A percentile compares a stretch with the other conserved stretches of the same genome.
Evolutionary conservation across 2,113 vertebrate species (phyloP).

Genomic region (Antigone vipio): DNA sequence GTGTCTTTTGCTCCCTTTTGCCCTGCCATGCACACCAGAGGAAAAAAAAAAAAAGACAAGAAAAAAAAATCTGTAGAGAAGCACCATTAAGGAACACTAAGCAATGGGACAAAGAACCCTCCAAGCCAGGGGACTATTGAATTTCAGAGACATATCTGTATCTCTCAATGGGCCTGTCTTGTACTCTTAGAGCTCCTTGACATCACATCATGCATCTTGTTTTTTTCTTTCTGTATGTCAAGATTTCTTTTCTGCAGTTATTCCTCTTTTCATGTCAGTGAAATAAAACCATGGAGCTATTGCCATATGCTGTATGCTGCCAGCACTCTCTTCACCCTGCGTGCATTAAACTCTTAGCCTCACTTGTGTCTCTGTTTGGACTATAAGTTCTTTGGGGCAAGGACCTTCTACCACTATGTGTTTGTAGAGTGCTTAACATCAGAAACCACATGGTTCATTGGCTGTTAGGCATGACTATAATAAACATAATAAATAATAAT

Average conservation of each 20-base stretch:
- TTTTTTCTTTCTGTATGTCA: not conserved
- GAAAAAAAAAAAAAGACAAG: too few species aligned
- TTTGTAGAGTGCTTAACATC: not conserved
- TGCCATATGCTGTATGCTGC: not conserved
- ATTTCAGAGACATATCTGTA: not conserved
- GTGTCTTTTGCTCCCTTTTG: not conserved
- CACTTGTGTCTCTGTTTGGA: not conserved
- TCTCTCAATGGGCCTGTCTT: not conserved
- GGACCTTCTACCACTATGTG: not conserved
- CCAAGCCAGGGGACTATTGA: not conserved
- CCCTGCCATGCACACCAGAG: not conserved
- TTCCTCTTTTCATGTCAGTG: not conserved
- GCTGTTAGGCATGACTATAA: not conserved
- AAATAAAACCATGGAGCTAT: not conserved
- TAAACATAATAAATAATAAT: conserved; percentile 50
- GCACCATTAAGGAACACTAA: not conserved
- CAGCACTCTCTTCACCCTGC: not conserved
- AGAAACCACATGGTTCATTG: not conserved
- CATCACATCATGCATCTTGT: not conserved
- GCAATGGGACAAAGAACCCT: not conserved
- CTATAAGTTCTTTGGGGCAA: not conserved
- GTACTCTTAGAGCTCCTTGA: not conserved
- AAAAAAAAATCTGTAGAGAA: not conserved
- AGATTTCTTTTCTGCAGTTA: not conserved
- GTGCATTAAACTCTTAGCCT: not conserved